Evolutionary conservation across 1,140 invertebrate species (phyloP).

Genomic region (Mamestra configurata): DNA sequence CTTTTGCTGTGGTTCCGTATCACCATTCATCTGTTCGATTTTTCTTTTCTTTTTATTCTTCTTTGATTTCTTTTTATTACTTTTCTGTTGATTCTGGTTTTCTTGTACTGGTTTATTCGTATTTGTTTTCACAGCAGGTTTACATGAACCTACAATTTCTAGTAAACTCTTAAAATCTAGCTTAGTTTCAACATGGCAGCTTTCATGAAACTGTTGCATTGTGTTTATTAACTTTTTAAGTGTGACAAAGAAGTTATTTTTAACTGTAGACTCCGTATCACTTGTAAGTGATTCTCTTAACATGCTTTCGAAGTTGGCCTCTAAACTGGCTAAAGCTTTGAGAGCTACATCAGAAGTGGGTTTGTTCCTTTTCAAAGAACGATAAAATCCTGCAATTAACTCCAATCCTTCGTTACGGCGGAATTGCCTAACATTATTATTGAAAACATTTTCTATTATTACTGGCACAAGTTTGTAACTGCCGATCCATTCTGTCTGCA

Average conservation of each 20-base stretch:
- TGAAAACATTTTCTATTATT: constrained; percentile 89
- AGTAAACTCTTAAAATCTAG: constrained; percentile 72
- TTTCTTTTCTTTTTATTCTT: constrained; percentile 79
- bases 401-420: constrained; percentile 90
- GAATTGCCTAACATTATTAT: constrained; percentile 89
- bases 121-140: constrained; percentile 64
- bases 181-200: constrained; percentile 69
- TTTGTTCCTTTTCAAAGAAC: constrained; percentile 85
- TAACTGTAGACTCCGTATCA: constrained; percentile 71
- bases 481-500: constrained; percentile 90
- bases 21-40: constrained; percentile 65
- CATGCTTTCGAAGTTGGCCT: constrained; percentile 66
- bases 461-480: constrained; percentile 88
- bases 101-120: constrained; percentile 56
- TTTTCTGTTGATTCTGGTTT: constrained; percentile 60
- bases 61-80: constrained; percentile 66
- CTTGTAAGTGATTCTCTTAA: constrained; percentile 62
- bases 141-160: constrained; percentile 66
- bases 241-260: constrained; percentile 75
- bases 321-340: constrained; percentile 65
- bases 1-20: constrained; percentile 62
- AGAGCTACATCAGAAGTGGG: constrained; percentile 59
- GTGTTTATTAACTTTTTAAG: constrained; percentile 78
- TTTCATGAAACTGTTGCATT: constrained; percentile 78
- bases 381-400: constrained; percentile 89